Conservation (phyloP, 2,797 vertebrate genomes). For the Pangasius larnaudii region DNA sequence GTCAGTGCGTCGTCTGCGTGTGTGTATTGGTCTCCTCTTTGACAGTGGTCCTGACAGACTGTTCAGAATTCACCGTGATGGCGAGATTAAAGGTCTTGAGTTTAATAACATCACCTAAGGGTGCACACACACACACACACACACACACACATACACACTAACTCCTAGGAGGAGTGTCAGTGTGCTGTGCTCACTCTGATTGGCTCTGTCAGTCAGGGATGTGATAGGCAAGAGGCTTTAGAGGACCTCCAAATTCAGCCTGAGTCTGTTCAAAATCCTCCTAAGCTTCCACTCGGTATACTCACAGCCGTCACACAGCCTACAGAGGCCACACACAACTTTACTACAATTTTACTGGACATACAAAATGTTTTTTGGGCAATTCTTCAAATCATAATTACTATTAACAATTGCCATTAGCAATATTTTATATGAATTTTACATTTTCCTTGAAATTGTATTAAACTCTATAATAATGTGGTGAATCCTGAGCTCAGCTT, state of each 20-base stretch:
- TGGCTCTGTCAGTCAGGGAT: constrained; percentile 46
- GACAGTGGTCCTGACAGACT: constrained; percentile 57
- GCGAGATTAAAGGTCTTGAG: constrained; percentile 60
- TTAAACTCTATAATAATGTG: not conserved
- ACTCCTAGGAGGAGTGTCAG: constrained; percentile 25
- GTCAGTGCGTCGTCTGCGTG: constrained; percentile 45
- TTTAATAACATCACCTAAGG: constrained; percentile 55
- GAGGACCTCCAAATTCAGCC: constrained; percentile 25
- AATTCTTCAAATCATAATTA: not conserved
- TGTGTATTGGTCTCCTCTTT: constrained; percentile 44
- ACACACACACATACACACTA: constrained; percentile 9
- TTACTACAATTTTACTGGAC: not conserved
- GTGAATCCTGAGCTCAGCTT: not conserved
- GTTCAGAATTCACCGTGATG: constrained; percentile 54
- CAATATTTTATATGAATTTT: not conserved
- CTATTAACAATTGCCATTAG: not conserved
- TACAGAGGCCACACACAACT: constrained; percentile 1
- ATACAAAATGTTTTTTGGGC: not conserved
- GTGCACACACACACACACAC: constrained; percentile 13
- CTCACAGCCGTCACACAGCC: not conserved
- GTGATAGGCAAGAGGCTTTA: constrained; percentile 39
- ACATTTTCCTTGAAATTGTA: not conserved
- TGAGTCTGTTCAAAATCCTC: constrained; percentile 18
- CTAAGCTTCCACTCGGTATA: constrained; percentile 11
- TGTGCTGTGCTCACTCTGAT: constrained; percentile 34